Evolutionary conservation across 2,888 invertebrate species (phyloP).

Genomic region (Hyalella azteca): DNA sequence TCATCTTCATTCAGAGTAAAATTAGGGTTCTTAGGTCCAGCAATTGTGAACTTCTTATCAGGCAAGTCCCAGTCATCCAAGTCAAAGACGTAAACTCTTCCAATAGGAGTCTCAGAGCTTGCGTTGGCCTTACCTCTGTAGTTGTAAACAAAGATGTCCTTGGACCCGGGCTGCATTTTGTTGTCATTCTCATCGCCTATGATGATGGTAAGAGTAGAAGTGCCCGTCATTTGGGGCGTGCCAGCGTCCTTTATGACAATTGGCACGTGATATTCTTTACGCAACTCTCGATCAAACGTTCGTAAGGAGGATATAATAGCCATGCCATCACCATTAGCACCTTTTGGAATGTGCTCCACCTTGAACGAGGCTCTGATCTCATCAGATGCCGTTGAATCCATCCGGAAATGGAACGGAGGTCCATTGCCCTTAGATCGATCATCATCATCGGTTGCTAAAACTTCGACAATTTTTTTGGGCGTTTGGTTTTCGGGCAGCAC

Average conservation of each 20-base stretch:
- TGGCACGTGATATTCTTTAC: constrained; percentile 94
- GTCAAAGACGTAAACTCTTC: constrained; percentile 95
- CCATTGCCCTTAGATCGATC: constrained; percentile 93
- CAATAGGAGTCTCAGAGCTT: constrained; percentile 69
- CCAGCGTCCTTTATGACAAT: constrained; percentile 97
- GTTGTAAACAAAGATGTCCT: constrained; percentile 95
- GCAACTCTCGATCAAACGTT: constrained; percentile 92
- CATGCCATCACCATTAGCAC: constrained; percentile 96
- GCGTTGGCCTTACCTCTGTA: constrained; percentile 68
- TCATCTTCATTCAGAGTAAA: constrained; percentile 89
- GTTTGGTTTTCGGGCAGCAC: constrained; percentile 92
- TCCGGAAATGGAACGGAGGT: constrained; percentile 92
- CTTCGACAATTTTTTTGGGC: constrained; percentile 89
- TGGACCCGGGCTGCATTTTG: constrained; percentile 96
- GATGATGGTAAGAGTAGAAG: constrained; percentile 92
- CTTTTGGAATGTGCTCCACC: constrained; percentile 96
- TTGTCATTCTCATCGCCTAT: constrained; percentile 99
- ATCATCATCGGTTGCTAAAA: constrained; percentile 91
- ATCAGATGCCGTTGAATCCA: constrained; percentile 92
- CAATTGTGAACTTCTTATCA: constrained; percentile 97
- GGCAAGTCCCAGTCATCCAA: constrained; percentile 98
- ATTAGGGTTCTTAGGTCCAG: constrained; percentile 72
- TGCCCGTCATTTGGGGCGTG: constrained; percentile 94
- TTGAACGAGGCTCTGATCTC: constrained; percentile 92
- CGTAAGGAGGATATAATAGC: constrained; percentile 93